Evolutionary conservation across 2,797 vertebrate genomes (phyloP).

Genomic region (Rhinella marina): DNA sequence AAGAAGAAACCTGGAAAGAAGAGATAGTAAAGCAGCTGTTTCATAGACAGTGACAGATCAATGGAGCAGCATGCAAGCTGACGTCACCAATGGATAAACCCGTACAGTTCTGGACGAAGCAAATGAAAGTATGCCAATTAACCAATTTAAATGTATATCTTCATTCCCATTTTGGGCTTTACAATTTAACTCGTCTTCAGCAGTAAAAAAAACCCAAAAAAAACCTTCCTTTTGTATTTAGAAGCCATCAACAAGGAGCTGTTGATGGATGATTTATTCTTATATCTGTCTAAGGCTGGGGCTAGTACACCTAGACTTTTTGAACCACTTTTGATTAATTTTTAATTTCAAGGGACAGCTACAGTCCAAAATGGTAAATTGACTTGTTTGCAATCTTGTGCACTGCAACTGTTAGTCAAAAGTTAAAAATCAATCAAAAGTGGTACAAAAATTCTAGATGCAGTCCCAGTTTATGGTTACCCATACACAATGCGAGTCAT

Average conservation of each 20-base stretch:
- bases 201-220: neutral
- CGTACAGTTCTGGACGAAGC: neutral
- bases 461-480: too few relatives aligned
- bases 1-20: neutral
- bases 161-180: too few relatives aligned
- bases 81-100: neutral
- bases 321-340: too few relatives aligned
- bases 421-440: too few relatives aligned
- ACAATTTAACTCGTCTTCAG: neutral
- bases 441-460: too few relatives aligned
- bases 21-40: conserved; percentile 6
- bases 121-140: neutral
- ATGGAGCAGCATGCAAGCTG: neutral
- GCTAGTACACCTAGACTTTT: too few relatives aligned
- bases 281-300: neutral
- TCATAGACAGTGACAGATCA: neutral
- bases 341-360: too few relatives aligned
- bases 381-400: too few relatives aligned
- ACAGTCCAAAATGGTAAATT: too few relatives aligned
- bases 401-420: too few relatives aligned
- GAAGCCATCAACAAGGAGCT: neutral
- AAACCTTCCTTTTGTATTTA: neutral
- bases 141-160: too few relatives aligned
- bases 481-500: too few relatives aligned
- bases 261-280: neutral